A percentile compares a stretch with the other conserved stretches of the same genome.
These are phyloP conservation scores for Euspilapteryx auroguttella DNA, from an alignment of 2,888 invertebrate species.

Conservation along the genomic window DNA sequence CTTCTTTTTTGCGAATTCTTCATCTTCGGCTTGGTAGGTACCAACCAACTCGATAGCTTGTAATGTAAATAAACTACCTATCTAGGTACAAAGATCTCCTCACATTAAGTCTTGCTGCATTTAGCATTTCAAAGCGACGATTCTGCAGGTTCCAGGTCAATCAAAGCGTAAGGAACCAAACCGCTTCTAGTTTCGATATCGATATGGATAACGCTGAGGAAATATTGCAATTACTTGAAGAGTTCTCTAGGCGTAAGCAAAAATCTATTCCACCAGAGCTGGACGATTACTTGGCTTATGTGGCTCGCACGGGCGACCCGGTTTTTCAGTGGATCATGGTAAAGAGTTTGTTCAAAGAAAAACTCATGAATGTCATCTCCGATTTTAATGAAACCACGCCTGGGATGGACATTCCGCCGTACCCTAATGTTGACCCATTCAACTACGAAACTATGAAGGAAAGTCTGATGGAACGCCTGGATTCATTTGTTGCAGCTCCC, in stretches of 20 bases:
- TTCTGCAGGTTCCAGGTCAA: no score
- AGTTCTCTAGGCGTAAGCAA: constrained; percentile 73
- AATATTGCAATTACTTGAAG: constrained; percentile 79
- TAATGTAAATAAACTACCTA: no score
- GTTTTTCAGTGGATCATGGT: constrained; percentile 90
- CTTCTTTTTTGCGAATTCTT: no score
- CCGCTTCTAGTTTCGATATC: no score
- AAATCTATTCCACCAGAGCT: constrained; percentile 86
- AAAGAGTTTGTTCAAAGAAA: constrained; percentile 86
- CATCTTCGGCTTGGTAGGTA: no score
- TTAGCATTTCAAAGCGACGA: no score
- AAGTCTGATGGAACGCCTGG: constrained; percentile 77
- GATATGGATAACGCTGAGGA: constrained; percentile 91
- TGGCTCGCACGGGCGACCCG: constrained; percentile 93
- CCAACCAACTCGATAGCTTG: no score
- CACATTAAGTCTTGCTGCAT: no score
- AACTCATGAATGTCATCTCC: constrained; percentile 82
- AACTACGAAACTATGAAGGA: constrained; percentile 89
- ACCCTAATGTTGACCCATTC: constrained; percentile 89
- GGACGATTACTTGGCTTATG: constrained; percentile 86
- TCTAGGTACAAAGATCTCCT: no score
- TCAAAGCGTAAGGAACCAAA: no score
- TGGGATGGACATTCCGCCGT: constrained; percentile 76
- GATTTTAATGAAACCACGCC: constrained; percentile 84
- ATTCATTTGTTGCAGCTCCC: constrained; percentile 86